phyloP scores from a whole-genome alignment of 64 coral and sea anemone genomes.

The Hydrozoanthus tunicans region DNA sequence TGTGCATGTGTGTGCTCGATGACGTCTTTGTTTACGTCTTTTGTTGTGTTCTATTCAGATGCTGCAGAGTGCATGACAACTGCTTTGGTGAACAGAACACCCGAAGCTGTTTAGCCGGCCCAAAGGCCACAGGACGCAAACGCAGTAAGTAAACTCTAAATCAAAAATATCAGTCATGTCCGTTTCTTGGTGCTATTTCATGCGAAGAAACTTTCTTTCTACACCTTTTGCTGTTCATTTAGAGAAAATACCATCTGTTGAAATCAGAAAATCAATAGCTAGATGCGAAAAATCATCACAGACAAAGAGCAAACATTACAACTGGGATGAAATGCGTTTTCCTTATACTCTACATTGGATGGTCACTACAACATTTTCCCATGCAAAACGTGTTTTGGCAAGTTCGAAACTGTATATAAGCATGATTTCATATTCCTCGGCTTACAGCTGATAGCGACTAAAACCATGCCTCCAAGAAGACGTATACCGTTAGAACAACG shows the following conservation, averaged over 20 bases:
- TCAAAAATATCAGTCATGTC: too few species aligned
- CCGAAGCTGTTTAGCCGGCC: too few species aligned
- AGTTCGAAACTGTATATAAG: neutral
- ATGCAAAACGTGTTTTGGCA: neutral
- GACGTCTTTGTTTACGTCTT: too few species aligned
- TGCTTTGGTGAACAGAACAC: too few species aligned
- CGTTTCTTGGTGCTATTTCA: too few species aligned
- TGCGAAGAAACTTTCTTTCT: too few species aligned
- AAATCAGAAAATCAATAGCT: neutral
- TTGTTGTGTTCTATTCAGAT: too few species aligned
- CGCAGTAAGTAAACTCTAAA: too few species aligned
- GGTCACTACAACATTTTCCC: neutral
- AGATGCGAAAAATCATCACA: neutral
- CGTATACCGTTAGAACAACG: slow-evolving; percentile 8
- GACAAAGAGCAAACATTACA: neutral
- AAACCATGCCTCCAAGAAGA: slow-evolving; percentile 19
- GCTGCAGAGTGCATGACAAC: too few species aligned
- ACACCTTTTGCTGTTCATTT: neutral
- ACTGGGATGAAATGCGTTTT: neutral
- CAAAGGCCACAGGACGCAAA: too few species aligned
- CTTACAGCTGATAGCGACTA: neutral
- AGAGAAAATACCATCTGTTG: neutral
- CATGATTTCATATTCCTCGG: neutral
- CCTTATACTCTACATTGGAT: neutral
- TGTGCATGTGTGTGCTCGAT: too few species aligned